A percentile compares a stretch with the other conserved stretches of the same genome.
Conservation (phyloP, 2,797 vertebrate species). For the Threskiornis aethiopicus region DNA sequence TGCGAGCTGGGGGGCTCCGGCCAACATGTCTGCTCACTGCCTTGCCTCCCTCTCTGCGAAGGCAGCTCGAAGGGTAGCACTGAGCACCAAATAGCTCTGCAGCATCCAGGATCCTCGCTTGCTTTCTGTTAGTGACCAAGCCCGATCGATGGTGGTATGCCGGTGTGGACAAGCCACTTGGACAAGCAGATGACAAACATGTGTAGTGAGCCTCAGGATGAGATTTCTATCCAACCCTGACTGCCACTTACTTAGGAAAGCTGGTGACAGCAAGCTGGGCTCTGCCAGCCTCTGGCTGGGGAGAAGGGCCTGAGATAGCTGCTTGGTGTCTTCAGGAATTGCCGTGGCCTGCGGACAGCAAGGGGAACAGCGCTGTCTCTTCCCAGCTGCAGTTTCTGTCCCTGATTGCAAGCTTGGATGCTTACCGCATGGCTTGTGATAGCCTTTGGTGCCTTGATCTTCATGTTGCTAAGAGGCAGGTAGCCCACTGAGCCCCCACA, state of each 20-base stretch:
- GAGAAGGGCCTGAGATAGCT: neutral
- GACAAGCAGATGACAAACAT: neutral
- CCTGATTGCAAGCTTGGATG: neutral
- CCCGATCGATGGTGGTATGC: fast-evolving
- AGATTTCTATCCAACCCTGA: neutral
- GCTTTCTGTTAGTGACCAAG: neutral
- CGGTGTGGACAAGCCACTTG: neutral
- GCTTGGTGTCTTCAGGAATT: neutral
- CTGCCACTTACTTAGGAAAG: neutral
- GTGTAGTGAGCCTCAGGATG: neutral
- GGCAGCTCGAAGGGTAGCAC: neutral
- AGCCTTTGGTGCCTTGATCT: neutral
- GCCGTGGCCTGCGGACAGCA: neutral
- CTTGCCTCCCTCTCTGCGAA: neutral
- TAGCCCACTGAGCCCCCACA: neutral
- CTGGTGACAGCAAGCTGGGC: neutral
- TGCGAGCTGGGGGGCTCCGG: neutral
- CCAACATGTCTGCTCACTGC: neutral
- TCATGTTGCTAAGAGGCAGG: neutral
- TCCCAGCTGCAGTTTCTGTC: neutral
- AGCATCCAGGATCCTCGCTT: neutral
- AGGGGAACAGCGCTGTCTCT: neutral
- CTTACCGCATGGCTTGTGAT: neutral
- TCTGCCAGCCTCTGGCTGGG: neutral
- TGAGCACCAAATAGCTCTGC: neutral